These are phyloP conservation scores for Linnaemya tessellans DNA, from an alignment of 2,888 invertebrate genomes.

Conservation along the genomic window DNA sequence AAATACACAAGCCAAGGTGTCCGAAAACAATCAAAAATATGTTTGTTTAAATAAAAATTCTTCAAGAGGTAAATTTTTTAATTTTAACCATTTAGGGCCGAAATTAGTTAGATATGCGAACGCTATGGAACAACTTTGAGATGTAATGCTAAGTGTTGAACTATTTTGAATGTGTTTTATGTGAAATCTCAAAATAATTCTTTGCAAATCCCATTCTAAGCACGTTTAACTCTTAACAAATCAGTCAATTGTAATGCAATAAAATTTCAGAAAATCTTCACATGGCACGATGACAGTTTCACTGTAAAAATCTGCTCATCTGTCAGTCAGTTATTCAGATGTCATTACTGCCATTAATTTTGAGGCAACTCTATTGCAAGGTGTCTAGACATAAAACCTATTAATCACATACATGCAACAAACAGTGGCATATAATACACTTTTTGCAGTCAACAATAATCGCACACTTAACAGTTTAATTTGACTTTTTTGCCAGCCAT, in stretches of 20 bases:
- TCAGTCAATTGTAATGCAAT: neutral
- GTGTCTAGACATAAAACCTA: conserved; percentile 71
- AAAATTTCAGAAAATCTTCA: conserved; percentile 23
- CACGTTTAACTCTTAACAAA: neutral
- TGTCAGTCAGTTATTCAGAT: conserved; percentile 43
- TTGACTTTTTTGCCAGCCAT: conserved; percentile 30
- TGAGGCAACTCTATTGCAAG: conserved; percentile 59
- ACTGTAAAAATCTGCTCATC: neutral
- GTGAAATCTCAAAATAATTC: no score
- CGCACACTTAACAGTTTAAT: conserved; percentile 53
- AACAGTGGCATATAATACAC: conserved; percentile 37
- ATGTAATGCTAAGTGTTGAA: no score
- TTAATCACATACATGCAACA: conserved; percentile 67
- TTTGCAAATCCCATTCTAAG: neutral
- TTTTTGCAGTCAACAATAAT: conserved; percentile 33
- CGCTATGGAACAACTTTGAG: no score
- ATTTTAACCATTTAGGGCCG: no score
- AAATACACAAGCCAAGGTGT: neutral
- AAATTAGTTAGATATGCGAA: no score
- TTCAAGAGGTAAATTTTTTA: no score
- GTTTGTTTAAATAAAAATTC: no score
- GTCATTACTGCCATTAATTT: conserved; percentile 64
- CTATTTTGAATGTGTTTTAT: neutral
- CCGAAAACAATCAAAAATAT: no score
- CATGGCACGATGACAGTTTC: neutral